phyloP scores from a whole-genome alignment of 2,888 invertebrate genomes.

The Alcis repandata region DNA sequence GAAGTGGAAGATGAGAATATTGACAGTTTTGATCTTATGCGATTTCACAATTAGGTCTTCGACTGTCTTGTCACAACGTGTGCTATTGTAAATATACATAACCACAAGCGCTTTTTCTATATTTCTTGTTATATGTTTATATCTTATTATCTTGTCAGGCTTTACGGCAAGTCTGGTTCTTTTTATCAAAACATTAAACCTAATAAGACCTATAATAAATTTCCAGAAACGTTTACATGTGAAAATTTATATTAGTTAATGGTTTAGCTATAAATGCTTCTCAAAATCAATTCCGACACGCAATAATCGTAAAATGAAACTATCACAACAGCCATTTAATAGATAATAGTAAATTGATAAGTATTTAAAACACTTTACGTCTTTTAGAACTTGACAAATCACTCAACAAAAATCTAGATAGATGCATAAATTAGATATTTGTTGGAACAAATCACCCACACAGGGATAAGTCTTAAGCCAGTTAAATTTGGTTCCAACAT shows the following conservation, averaged over 20 bases:
- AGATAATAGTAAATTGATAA: constrained; percentile 6
- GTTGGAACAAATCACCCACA: neutral
- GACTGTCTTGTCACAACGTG: neutral
- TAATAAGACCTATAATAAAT: constrained; percentile 2
- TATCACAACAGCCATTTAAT: constrained; percentile 6
- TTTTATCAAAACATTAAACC: neutral
- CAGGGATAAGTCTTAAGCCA: neutral
- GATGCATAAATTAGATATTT: constrained; percentile 11
- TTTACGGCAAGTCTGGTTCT: neutral
- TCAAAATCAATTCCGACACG: constrained; percentile 9
- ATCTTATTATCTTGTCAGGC: too few relatives aligned
- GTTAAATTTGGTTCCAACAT: neutral
- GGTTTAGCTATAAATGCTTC: neutral
- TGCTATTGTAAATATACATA: neutral
- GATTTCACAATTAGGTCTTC: neutral
- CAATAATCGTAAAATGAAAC: constrained; percentile 16
- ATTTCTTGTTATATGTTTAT: too few relatives aligned
- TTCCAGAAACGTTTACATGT: constrained; percentile 1
- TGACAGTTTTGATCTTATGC: constrained; percentile 4
- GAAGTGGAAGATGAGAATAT: constrained; percentile 5
- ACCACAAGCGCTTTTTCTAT: neutral
- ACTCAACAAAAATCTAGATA: constrained; percentile 3
- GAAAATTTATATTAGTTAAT: constrained; percentile 1
- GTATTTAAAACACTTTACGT: constrained; percentile 6
- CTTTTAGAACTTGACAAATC: constrained; percentile 5